Evolutionary conservation across 2,888 invertebrate species (phyloP).

Genomic region (Blastobasis adustella): DNA sequence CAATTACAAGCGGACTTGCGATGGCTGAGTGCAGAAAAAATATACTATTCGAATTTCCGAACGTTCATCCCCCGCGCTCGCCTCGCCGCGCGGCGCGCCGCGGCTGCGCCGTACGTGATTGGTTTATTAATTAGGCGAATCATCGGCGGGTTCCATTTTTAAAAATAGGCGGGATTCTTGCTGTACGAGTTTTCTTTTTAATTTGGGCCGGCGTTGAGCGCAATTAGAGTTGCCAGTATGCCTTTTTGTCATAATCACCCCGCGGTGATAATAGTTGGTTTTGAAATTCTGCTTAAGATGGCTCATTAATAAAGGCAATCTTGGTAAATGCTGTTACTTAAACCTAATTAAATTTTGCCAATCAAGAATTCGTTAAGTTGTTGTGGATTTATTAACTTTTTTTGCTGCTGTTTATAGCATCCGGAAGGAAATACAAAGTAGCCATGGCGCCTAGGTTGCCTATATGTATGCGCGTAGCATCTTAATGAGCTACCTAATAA

Average conservation of each 20-base stretch:
- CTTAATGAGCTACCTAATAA: too few species aligned
- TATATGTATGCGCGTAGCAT: too few species aligned
- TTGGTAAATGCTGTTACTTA: too few species aligned
- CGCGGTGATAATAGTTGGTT: constrained; percentile 46
- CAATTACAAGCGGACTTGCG: constrained; percentile 69
- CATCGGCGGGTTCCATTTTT: constrained; percentile 67
- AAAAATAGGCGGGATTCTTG: constrained; percentile 75
- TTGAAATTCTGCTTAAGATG: constrained; percentile 37
- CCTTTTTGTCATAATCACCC: constrained; percentile 59
- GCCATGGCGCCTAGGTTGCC: too few species aligned
- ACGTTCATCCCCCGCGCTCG: constrained; percentile 71
- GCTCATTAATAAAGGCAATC: constrained; percentile 27
- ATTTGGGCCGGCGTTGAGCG: constrained; percentile 68
- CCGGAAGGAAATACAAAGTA: too few species aligned
- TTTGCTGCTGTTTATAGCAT: too few species aligned
- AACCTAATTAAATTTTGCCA: too few species aligned
- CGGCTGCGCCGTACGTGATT: constrained; percentile 74
- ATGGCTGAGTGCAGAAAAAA: constrained; percentile 68
- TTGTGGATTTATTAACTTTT: too few species aligned
- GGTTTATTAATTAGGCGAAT: constrained; percentile 76
- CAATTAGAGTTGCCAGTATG: constrained; percentile 63
- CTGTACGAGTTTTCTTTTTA: constrained; percentile 69
- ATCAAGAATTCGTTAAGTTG: too few species aligned
- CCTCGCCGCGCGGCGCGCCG: constrained; percentile 72
- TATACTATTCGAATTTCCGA: constrained; percentile 71